A percentile compares a stretch with the other conserved stretches of the same genome.
Evolutionary conservation across 1,140 invertebrate species (phyloP).

Genomic region (Macrobrachium rosenbergii): DNA sequence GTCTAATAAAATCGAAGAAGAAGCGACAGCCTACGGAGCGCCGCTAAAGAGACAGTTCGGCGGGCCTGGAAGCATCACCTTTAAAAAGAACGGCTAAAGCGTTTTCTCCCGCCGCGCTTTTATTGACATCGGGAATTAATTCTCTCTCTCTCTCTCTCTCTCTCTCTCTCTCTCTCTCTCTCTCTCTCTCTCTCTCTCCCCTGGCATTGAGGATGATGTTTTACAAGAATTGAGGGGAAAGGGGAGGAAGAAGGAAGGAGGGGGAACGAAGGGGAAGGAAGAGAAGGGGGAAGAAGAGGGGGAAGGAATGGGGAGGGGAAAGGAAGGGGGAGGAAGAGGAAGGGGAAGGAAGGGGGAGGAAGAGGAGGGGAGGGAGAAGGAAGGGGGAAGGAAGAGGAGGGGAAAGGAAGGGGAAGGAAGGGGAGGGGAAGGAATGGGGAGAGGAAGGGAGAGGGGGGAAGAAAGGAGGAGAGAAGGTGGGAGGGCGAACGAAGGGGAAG

Average conservation of each 20-base stretch:
- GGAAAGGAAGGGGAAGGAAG: background rate
- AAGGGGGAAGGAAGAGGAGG: background rate
- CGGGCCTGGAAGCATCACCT: too few species aligned
- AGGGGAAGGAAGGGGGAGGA: too few species aligned
- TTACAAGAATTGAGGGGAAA: background rate
- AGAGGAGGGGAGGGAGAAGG: background rate
- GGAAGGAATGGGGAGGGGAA: background rate
- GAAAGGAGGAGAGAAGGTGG: background rate
- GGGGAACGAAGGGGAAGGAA: background rate
- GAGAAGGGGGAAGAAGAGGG: background rate
- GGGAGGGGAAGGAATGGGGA: background rate
- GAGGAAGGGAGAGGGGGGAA: background rate
- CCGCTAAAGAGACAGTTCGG: too few species aligned
- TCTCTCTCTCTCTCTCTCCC: conserved; percentile 14
- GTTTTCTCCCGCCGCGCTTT: too few species aligned
- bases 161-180: conserved; percentile 17
- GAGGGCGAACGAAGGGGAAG: background rate
- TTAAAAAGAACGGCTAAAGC: too few species aligned
- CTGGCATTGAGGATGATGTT: background rate
- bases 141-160: too few species aligned
- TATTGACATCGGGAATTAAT: too few species aligned
- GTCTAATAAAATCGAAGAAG: too few species aligned
- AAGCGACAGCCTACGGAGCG: too few species aligned
- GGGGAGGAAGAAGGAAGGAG: background rate
- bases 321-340: background rate